Evolutionary conservation across 2,113 vertebrate species (phyloP).

Genomic region (Colinus virginianus): DNA sequence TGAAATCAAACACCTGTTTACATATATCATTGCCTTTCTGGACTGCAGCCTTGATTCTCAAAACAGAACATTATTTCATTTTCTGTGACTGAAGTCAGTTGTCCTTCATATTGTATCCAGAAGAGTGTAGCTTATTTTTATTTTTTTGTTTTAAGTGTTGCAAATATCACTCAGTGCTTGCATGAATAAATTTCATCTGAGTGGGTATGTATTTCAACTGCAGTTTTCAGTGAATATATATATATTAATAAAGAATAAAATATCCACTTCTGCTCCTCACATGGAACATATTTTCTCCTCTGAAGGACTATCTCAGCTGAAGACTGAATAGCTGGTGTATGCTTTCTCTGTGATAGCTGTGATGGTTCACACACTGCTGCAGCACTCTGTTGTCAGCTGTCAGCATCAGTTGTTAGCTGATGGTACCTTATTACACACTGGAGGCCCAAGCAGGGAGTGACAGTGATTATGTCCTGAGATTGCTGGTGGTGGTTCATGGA

Average conservation of each 20-base stretch:
- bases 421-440: not conserved
- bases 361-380: not conserved
- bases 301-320: not conserved
- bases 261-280: not conserved
- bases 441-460: not conserved
- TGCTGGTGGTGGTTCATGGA: not conserved
- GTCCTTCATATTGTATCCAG: not conserved
- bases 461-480: accelerated
- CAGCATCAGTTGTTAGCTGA: not conserved
- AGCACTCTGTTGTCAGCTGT: not conserved
- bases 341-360: not conserved
- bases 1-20: not conserved
- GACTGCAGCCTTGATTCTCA: not conserved
- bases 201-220: not conserved
- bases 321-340: not conserved
- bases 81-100: accelerated
- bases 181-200: not conserved
- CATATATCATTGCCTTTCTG: not conserved
- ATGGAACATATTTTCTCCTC: accelerated
- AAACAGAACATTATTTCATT: not conserved
- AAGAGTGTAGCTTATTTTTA: not conserved
- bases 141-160: not conserved
- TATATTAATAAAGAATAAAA: not conserved
- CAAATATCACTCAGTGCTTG: not conserved
- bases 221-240: not conserved